phyloP scores from a whole-genome alignment of 2,888 invertebrate species.

The Rapana venosa region DNA sequence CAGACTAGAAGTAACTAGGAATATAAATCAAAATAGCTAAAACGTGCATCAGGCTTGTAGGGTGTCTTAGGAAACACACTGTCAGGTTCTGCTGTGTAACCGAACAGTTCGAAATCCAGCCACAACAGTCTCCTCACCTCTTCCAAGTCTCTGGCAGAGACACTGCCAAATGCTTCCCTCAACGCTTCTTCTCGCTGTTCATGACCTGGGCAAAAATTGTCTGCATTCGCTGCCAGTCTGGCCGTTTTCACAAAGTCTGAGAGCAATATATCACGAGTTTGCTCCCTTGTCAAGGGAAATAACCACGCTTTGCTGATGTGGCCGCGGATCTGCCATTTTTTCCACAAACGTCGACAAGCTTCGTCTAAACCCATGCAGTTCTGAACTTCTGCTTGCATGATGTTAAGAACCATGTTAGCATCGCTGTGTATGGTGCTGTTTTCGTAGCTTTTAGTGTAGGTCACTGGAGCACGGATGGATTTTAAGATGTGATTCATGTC shows the following conservation, averaged over 20 bases:
- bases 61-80: not conserved
- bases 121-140: not conserved
- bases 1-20: not conserved
- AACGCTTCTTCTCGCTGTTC: not conserved
- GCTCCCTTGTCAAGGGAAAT: slow-evolving; percentile 22
- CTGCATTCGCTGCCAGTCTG: not conserved
- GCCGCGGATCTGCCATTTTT: slow-evolving; percentile 7
- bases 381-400: not conserved
- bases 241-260: not conserved
- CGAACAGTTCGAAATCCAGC: slow-evolving; percentile 22
- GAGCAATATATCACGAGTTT: not conserved
- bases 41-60: not conserved
- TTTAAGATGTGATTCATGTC: slow-evolving; percentile 50
- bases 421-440: not conserved
- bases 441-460: not conserved
- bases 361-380: slow-evolving; percentile 8
- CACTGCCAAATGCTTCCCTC: not conserved
- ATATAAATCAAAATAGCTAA: slow-evolving; percentile 22
- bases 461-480: slow-evolving; percentile 30
- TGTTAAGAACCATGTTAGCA: not conserved
- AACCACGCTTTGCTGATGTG: not conserved
- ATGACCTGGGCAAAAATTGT: not conserved
- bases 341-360: slow-evolving; percentile 24
- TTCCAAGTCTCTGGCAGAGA: not conserved
- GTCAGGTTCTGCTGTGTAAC: not conserved